Evolutionary conservation across 2,797 vertebrate species (phyloP).

Genomic region (Scyliorhinus canicula): DNA sequence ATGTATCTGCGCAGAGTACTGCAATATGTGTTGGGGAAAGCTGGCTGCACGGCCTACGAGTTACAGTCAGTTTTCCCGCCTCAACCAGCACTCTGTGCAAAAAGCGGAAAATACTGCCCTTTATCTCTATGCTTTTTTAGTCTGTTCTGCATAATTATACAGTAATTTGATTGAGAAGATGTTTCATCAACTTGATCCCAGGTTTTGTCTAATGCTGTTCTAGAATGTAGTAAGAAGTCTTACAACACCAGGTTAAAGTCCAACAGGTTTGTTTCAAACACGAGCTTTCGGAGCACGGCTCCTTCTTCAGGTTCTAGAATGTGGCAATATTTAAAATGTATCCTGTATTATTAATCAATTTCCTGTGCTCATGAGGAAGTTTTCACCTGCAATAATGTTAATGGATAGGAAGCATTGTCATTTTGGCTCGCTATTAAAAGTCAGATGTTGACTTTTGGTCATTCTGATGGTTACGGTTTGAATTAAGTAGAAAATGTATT

Average conservation of each 20-base stretch:
- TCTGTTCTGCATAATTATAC: background rate
- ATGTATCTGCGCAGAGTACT: no score
- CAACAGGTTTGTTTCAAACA: no score
- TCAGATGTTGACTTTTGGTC: background rate
- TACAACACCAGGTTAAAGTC: no score
- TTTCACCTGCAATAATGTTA: background rate
- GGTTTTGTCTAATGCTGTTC: background rate
- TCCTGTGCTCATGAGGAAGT: background rate
- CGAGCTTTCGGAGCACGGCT: no score
- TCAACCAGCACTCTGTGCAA: no score
- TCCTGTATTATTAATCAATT: background rate
- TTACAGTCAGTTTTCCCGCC: no score
- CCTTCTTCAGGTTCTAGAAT: background rate
- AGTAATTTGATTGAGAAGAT: background rate
- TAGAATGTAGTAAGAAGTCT: background rate
- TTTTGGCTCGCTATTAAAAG: background rate
- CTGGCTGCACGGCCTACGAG: no score
- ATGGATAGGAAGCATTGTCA: background rate
- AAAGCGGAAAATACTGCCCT: no score
- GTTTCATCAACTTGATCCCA: background rate
- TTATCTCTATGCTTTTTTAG: background rate
- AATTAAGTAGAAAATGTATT: background rate
- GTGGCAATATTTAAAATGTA: background rate
- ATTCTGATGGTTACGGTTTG: background rate
- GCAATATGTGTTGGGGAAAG: no score